phyloP scores from a whole-genome alignment of 2,113 vertebrate species.

The Harpagus bidentatus region DNA sequence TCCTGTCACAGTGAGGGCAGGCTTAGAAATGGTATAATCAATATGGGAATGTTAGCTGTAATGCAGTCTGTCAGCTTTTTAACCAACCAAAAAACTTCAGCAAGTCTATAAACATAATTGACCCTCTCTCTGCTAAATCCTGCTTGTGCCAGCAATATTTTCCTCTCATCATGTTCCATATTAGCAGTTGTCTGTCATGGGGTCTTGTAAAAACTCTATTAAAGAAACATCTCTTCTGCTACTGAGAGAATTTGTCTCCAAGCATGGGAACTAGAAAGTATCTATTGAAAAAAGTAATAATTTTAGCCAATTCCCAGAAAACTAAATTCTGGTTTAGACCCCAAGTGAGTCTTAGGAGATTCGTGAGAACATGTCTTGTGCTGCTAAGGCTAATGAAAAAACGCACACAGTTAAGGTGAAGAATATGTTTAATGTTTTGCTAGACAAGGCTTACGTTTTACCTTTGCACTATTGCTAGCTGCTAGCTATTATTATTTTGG shows the following conservation, averaged over 20 bases:
- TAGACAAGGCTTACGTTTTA: neutral
- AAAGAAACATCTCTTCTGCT: neutral
- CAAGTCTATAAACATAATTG: constrained; percentile 82
- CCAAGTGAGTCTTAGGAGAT: neutral
- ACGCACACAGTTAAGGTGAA: neutral
- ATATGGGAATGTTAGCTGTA: constrained; percentile 88
- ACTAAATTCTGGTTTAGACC: neutral
- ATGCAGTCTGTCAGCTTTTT: constrained; percentile 92
- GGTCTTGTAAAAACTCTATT: neutral
- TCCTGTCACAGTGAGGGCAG: constrained; percentile 79
- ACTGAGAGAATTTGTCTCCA: neutral
- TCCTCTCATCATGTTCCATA: neutral
- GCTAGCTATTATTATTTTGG: neutral
- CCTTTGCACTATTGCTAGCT: neutral
- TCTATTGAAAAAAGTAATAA: neutral
- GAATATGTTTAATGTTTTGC: neutral
- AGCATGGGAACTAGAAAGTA: neutral
- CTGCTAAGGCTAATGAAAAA: neutral
- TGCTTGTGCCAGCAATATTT: neutral
- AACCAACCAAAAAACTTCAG: constrained; percentile 84
- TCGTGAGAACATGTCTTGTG: neutral
- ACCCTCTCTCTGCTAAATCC: constrained; percentile 15
- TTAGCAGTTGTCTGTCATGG: constrained; percentile 20
- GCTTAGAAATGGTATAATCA: constrained; percentile 89
- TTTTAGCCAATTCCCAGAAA: neutral